A percentile compares a stretch with the other conserved stretches of the same genome.
Conservation (phyloP, 2,888 invertebrate species). For the Hydriomena furcata region DNA sequence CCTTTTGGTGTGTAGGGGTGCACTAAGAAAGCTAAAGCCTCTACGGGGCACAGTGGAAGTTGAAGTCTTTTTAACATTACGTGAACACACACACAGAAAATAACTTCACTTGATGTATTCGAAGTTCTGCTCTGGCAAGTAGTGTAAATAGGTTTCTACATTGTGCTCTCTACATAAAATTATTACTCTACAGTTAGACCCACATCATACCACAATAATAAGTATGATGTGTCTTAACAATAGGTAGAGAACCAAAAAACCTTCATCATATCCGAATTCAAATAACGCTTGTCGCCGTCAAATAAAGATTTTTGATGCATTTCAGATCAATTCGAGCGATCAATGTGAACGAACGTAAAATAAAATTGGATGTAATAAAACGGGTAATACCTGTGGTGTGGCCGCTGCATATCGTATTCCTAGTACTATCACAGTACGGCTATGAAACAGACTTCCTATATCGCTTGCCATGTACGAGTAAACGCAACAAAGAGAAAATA, state of each 20-base stretch:
- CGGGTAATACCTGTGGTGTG: slow-evolving; percentile 59
- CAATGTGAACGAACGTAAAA: slow-evolving; percentile 66
- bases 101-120: too few species aligned
- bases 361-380: slow-evolving; percentile 76
- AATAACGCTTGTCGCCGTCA: slow-evolving; percentile 47
- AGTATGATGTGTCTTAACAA: slow-evolving; percentile 15
- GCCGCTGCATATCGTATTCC: slow-evolving; percentile 59
- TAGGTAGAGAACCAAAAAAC: slow-evolving; percentile 22
- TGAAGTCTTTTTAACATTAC: too few species aligned
- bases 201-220: slow-evolving; percentile 39
- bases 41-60: too few species aligned
- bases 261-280: slow-evolving; percentile 37
- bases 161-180: slow-evolving; percentile 6
- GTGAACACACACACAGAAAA: too few species aligned
- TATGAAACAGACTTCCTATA: too few species aligned
- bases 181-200: slow-evolving; percentile 33
- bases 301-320: slow-evolving; percentile 63
- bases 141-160: too few species aligned
- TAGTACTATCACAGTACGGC: slow-evolving; percentile 39
- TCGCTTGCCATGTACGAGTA: too few species aligned
- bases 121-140: too few species aligned
- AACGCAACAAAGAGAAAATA: too few species aligned
- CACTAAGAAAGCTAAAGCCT: too few species aligned
- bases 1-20: too few species aligned
- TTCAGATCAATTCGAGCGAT: slow-evolving; percentile 56